Evolutionary conservation across 2,113 vertebrate genomes (phyloP).

Genomic region (Typhlomys cinereus): DNA sequence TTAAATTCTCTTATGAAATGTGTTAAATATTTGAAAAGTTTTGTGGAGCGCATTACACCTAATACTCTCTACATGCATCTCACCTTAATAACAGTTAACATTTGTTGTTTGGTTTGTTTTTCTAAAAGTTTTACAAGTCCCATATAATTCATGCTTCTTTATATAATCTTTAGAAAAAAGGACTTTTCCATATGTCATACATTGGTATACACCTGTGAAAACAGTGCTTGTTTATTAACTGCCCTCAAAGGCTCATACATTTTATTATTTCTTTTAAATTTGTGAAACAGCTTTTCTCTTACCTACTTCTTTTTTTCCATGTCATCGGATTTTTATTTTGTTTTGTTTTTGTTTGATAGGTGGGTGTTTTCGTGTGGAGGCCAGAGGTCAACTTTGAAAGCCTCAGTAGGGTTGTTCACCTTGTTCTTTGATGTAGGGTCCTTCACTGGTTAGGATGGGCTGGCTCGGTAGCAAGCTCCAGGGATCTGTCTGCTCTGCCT

Average conservation of each 20-base stretch:
- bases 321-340: neutral
- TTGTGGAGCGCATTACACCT: neutral
- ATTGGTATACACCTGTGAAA: neutral
- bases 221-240: neutral
- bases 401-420: neutral
- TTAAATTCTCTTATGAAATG: neutral
- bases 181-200: neutral
- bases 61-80: neutral
- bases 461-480: no score
- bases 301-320: neutral
- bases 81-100: neutral
- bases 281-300: neutral
- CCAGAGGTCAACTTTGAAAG: no score
- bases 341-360: no score
- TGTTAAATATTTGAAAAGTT: neutral
- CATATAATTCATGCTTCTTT: neutral
- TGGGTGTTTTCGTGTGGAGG: neutral
- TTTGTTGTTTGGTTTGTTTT: neutral
- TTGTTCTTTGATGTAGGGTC: no score
- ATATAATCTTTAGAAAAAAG: neutral
- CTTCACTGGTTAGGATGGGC: no score
- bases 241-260: neutral
- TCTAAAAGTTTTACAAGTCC: conserved; percentile 4
- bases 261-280: conserved; percentile 27
- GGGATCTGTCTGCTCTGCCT: no score